Base-by-base conservation (phyloP, 2,113 vertebrate genomes). In the Mola mola region DNA sequence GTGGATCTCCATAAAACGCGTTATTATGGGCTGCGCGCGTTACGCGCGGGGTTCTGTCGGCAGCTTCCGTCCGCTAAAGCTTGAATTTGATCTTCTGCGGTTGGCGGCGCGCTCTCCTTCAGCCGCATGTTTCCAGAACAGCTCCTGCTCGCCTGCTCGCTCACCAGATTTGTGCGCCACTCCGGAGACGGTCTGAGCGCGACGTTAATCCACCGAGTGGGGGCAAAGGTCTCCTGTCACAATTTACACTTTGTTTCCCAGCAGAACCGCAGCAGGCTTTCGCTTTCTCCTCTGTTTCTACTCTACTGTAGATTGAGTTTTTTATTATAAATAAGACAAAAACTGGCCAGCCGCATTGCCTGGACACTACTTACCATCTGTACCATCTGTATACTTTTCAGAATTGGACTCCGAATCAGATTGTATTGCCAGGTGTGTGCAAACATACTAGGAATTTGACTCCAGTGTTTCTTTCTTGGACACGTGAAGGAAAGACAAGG, bases 171-270 rank as follows among this genome's bases (percentile, higher is more conserved):
- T 19, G 62, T 57, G 59, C 65, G 64, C 66, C 69, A 58, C 44
- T 17, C 25, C 19, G 64, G 16, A 74, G 50, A 33, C 16, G 47
- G 52, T 63, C 55, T 40, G 47, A 66, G 70, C 51, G 17, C 66
- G 13, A 59, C 42, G 21, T 29, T 58, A 55, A 78, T 72, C 66
- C 48, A 40, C 56, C 2, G 60, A 60, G 51, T 8, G 66, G 48
- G 76, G 62, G 53, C 79, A 76, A 84, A 84, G 78, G 79, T 83
- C 83, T 51, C 56, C 34, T 6, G 3, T 60, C 66, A 52, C 41
- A 19, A 26, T 43, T 43, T 19, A 26, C 25, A 40, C 28, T 4
- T 46, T n/a, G n/a, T n/a, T n/a, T n/a, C n/a, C n/a, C n/a, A n/a
- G n/a, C n/a, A n/a, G n/a, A n/a, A n/a, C n/a, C n/a, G n/a, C n/a